These are phyloP conservation scores for Meteorus sp. DNA, from an alignment of 1,140 invertebrate genomes.

Conservation along the genomic window DNA sequence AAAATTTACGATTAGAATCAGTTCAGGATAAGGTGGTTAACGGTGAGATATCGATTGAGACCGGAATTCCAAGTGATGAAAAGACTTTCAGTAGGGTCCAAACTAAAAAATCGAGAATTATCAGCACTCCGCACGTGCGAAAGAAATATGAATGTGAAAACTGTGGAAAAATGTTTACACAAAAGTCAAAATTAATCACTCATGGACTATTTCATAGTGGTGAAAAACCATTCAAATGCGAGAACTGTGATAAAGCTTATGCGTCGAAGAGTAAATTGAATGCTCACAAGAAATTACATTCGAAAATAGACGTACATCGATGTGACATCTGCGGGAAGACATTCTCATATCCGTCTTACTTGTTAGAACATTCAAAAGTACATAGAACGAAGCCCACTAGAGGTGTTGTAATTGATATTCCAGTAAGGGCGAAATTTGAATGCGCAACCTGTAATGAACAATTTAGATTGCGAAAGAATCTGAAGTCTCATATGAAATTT, in stretches of 20 bases:
- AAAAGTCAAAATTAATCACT: slow-evolving; percentile 53
- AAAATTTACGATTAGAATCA: too few relatives aligned
- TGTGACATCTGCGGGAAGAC: slow-evolving; percentile 55
- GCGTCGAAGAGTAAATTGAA: slow-evolving; percentile 53
- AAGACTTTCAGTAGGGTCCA: too few relatives aligned
- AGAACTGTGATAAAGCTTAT: slow-evolving; percentile 48
- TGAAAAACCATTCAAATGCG: slow-evolving; percentile 48
- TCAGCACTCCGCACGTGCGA: slow-evolving; percentile 29
- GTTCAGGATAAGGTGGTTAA: too few relatives aligned
- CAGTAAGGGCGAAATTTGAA: slow-evolving; percentile 35
- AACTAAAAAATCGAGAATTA: too few relatives aligned
- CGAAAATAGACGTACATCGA: slow-evolving; percentile 46
- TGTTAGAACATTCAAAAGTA: slow-evolving; percentile 50
- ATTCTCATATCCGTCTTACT: slow-evolving; percentile 55
- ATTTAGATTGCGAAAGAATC: slow-evolving; percentile 49
- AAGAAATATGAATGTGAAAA: slow-evolving; percentile 51
- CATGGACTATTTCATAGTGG: slow-evolving; percentile 50
- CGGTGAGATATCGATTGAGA: too few relatives aligned
- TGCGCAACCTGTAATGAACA: slow-evolving; percentile 47
- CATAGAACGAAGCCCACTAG: slow-evolving; percentile 37
- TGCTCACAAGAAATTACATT: slow-evolving; percentile 52
- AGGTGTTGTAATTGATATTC: background rate
- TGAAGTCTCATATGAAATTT: slow-evolving; percentile 47
- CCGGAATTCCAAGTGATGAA: too few relatives aligned
- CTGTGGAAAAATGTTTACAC: slow-evolving; percentile 51